Evolutionary conservation across 2,888 invertebrate species (phyloP), one percentile per base, ranked within the genome.

Genomic region (Entomobrya proxima): DNA sequence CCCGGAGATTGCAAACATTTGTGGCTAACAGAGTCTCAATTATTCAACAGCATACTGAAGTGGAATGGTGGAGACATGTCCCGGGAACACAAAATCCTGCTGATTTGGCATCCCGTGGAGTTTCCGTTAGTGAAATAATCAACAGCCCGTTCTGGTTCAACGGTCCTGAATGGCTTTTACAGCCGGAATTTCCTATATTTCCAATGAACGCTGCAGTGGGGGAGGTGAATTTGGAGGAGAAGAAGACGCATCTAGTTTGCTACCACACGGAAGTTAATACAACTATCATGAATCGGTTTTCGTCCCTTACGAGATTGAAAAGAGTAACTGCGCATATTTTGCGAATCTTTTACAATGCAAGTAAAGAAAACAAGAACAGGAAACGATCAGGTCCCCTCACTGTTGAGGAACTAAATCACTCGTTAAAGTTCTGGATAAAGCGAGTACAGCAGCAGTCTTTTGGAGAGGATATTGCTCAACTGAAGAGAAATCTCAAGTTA

Each of bases 51-150:
- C 64, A 79, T 0, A 83, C 87, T 9, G 30, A 80, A 3, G 47
- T 69, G n/a, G 72, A 86, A 2, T 76, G 86, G 9, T 89, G 90
- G 90, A 35, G 81, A 47, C 89, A 91, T 79, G 89, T 91, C 0
- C 74, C 85, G 1, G 86, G 90, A 0, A 72, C 82, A 1, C 75
- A 88, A 11, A 91, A 91, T 78, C 91, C 91, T n/a, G n/a, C 91
- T 0, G 91, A 91, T 55, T 67, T 89, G 18, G 89, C 90, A 1
- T 90, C 91, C 6, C 32, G 88, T 27, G 44, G 72, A 85, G 86
- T 35, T 7, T 27, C 27, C 24, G 35, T 37, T 3, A 21, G 3
- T 3, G 24, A 61, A 2, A 35, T 35, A 9, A 13, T 35, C 5
- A 9, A 37, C 1, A n/a, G n/a, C 44, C 30, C 9, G 1, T 47